phyloP scores from a whole-genome alignment of 92 coral and sea anemone genomes.

The Siderastrea siderea region DNA sequence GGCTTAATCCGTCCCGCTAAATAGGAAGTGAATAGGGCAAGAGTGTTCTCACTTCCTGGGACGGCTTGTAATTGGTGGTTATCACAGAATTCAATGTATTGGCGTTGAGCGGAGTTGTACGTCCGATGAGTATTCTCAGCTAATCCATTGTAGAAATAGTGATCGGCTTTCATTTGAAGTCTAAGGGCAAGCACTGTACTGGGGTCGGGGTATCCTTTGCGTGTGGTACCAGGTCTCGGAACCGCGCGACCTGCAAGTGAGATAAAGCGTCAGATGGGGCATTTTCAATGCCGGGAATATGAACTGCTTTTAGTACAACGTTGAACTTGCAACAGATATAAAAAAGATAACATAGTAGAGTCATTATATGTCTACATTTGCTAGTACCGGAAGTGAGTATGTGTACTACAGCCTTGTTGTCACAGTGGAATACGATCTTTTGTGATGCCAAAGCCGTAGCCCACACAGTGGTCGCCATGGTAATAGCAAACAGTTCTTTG shows the following conservation, averaged over 20 bases:
- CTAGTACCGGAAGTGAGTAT: slow-evolving; percentile 49
- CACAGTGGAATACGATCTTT: slow-evolving; percentile 55
- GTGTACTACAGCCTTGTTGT: slow-evolving; percentile 55
- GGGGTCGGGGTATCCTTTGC: slow-evolving; percentile 29
- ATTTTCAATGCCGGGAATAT: slow-evolving; percentile 55
- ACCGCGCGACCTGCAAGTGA: slow-evolving; percentile 65
- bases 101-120: slow-evolving; percentile 68
- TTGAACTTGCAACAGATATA: slow-evolving; percentile 41
- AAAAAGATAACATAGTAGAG: slow-evolving; percentile 52
- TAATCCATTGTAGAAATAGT: slow-evolving; percentile 29
- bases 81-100: slow-evolving; percentile 48
- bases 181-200: too few relatives aligned
- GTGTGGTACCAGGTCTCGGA: slow-evolving; percentile 41
- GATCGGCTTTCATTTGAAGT: slow-evolving; percentile 23
- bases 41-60: slow-evolving; percentile 45
- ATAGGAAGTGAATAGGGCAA: slow-evolving; percentile 43
- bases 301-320: slow-evolving; percentile 30
- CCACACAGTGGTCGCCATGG: slow-evolving; percentile 47
- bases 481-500: slow-evolving; percentile 57
- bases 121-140: slow-evolving; percentile 48
- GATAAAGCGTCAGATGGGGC: slow-evolving; percentile 59
- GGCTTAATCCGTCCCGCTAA: slow-evolving; percentile 41
- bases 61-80: slow-evolving; percentile 13
- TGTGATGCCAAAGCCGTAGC: slow-evolving; percentile 1
- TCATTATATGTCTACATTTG: slow-evolving; percentile 51